These are phyloP conservation scores for Drosophila saltans DNA, from an alignment of 1,140 invertebrate species.

Conservation along the genomic window DNA sequence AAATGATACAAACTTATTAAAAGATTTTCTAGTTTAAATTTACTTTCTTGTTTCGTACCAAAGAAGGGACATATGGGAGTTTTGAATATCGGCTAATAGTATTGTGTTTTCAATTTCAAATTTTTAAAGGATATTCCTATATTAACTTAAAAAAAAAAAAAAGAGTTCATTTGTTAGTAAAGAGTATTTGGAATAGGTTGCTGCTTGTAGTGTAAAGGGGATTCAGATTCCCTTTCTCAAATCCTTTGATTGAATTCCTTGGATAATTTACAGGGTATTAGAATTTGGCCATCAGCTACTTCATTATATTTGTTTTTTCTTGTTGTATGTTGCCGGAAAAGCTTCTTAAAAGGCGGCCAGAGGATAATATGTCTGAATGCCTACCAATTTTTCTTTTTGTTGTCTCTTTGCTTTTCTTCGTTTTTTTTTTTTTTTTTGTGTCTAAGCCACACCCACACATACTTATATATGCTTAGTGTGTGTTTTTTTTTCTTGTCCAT, in stretches of 20 bases:
- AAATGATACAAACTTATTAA: conserved; percentile 1
- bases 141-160: no score
- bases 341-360: conserved; percentile 10
- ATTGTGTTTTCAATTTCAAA: no score
- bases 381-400: conserved; percentile 10
- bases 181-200: no score
- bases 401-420: neutral
- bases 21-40: neutral
- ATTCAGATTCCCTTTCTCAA: no score
- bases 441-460: conserved; percentile 24
- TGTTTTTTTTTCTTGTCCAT: conserved; percentile 12
- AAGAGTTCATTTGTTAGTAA: no score
- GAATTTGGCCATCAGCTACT: neutral
- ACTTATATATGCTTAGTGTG: neutral
- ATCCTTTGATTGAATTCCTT: no score
- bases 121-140: no score
- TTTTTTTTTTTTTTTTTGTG: neutral
- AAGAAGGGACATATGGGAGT: no score
- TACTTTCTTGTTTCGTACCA: no score
- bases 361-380: conserved; percentile 9
- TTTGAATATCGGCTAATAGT: no score
- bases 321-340: neutral
- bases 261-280: conserved; percentile 1
- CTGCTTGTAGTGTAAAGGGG: no score
- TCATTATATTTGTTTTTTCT: neutral